These are phyloP conservation scores for Leucosticte australis DNA, from an alignment of 2,113 vertebrate genomes.

Conservation along the genomic window DNA sequence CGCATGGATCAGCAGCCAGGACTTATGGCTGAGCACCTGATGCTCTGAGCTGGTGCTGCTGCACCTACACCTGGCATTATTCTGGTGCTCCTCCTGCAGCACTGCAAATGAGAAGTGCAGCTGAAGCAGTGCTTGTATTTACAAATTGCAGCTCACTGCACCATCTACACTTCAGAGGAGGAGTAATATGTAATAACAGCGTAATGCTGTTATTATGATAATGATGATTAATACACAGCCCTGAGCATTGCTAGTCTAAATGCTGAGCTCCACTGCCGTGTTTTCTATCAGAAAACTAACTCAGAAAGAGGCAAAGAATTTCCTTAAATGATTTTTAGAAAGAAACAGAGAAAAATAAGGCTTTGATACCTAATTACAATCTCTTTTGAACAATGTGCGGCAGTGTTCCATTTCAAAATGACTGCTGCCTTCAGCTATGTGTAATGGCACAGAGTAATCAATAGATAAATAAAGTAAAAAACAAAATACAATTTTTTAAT, in stretches of 20 bases:
- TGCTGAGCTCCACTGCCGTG: neutral
- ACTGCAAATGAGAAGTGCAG: neutral
- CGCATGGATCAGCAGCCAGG: fast-evolving
- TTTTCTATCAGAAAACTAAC: neutral
- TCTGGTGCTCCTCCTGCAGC: neutral
- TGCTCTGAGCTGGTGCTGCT: neutral
- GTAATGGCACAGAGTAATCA: neutral
- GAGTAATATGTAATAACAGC: neutral
- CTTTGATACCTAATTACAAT: neutral
- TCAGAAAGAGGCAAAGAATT: neutral
- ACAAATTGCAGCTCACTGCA: neutral
- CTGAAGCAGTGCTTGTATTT: neutral
- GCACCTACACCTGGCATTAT: neutral
- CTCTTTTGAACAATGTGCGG: neutral
- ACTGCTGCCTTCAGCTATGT: neutral
- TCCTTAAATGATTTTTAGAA: neutral
- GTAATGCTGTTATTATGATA: conserved; percentile 31
- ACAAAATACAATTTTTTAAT: neutral
- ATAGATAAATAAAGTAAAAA: neutral
- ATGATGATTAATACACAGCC: conserved; percentile 33
- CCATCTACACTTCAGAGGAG: conserved; percentile 12
- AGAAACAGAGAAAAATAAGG: neutral
- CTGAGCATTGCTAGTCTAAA: neutral
- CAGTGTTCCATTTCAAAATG: neutral
- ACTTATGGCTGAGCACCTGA: neutral